A percentile compares a stretch with the other conserved stretches of the same genome.
phyloP scores from a whole-genome alignment of 1,140 invertebrate species.

The Diabrotica undecimpunctata region DNA sequence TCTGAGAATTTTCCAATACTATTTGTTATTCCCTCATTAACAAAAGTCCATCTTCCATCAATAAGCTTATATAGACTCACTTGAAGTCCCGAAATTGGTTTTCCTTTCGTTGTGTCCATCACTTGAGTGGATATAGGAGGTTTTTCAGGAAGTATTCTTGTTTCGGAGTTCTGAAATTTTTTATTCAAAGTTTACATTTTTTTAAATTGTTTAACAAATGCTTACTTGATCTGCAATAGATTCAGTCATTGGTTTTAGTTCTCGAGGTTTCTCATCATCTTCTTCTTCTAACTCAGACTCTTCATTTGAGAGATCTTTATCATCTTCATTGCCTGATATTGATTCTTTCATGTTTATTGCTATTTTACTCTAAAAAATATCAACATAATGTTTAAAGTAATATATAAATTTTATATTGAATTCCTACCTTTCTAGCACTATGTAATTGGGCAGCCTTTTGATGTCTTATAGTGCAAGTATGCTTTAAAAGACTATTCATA shows the following conservation, averaged over 20 bases:
- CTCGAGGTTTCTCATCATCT: background rate
- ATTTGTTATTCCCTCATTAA: constrained; percentile 63
- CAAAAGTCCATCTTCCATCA: constrained; percentile 59
- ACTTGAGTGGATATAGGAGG: constrained; percentile 59
- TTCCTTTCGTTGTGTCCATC: constrained; percentile 63
- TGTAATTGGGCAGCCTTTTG: constrained; percentile 51
- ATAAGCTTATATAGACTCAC: constrained; percentile 59
- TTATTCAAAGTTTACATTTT: background rate
- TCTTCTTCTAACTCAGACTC: constrained; percentile 5
- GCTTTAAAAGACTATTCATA: constrained; percentile 55
- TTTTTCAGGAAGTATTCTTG: constrained; percentile 9
- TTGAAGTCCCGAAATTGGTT: constrained; percentile 54
- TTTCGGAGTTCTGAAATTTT: background rate
- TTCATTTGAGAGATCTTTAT: background rate
- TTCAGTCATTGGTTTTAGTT: background rate
- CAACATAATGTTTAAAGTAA: background rate
- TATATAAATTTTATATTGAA: background rate
- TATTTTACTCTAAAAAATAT: background rate
- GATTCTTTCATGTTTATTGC: background rate
- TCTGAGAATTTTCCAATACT: constrained; percentile 63
- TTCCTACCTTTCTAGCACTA: constrained; percentile 35
- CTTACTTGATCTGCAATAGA: background rate
- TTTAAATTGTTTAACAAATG: background rate
- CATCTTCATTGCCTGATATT: background rate
- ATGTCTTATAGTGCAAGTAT: constrained; percentile 58